phyloP scores from a whole-genome alignment of 2,113 vertebrate species.

The Pycnonotus jocosus region DNA sequence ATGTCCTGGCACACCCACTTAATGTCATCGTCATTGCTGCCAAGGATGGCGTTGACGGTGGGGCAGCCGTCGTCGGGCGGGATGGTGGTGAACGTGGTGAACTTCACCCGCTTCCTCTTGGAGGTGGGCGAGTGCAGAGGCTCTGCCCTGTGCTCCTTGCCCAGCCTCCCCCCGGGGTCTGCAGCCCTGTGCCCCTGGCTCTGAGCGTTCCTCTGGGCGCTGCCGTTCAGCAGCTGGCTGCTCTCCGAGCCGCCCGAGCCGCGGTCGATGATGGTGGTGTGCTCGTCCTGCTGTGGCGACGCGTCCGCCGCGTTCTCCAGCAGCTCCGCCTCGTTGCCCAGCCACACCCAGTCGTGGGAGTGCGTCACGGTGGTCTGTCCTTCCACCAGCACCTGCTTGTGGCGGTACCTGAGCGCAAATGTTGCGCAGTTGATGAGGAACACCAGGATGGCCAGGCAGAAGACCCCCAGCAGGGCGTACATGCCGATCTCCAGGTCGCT shows the following conservation, averaged over 20 bases:
- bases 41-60: slow-evolving; percentile 77
- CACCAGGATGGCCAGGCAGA: slow-evolving; percentile 94
- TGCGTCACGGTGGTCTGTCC: slow-evolving; percentile 85
- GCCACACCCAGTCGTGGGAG: slow-evolving; percentile 97
- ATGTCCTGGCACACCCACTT: slow-evolving; percentile 89
- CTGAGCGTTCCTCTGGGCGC: slow-evolving; percentile 72
- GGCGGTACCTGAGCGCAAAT: slow-evolving; percentile 89
- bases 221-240: slow-evolving; percentile 76
- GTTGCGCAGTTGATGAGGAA: slow-evolving; percentile 96
- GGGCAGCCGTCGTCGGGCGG: slow-evolving; percentile 79
- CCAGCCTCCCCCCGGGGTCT: slow-evolving; percentile 48
- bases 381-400: slow-evolving; percentile 90
- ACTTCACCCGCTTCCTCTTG: slow-evolving; percentile 90
- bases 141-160: slow-evolving; percentile 75
- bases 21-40: slow-evolving; percentile 80
- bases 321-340: slow-evolving; percentile 88
- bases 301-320: slow-evolving; percentile 78
- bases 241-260: slow-evolving; percentile 76
- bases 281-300: slow-evolving; percentile 77
- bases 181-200: slow-evolving; percentile 75
- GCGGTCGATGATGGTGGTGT: slow-evolving; percentile 84
- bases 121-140: slow-evolving; percentile 81
- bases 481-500: slow-evolving; percentile 95
- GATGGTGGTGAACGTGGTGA: slow-evolving; percentile 88
- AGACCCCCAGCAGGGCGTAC: slow-evolving; percentile 94